These are phyloP conservation scores for Stercorarius parasiticus DNA, from an alignment of 2,113 vertebrate species.

Conservation along the genomic window DNA sequence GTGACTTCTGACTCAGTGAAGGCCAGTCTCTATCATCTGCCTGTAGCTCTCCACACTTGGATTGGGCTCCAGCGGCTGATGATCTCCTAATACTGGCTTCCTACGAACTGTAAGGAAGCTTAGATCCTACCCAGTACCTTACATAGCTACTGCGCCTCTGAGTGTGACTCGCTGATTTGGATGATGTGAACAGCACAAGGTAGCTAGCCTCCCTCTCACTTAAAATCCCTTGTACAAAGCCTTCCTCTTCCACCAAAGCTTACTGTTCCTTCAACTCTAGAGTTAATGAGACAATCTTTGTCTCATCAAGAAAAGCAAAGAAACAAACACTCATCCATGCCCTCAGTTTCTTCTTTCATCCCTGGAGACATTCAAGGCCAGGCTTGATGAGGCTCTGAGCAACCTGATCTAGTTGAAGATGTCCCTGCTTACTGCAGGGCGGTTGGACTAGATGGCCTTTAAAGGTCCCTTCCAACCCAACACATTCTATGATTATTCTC, in stretches of 20 bases:
- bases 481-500: neutral
- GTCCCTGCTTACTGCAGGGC: too few species aligned
- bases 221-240: neutral
- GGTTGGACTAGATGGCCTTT: too few species aligned
- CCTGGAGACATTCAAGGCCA: too few species aligned
- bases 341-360: neutral
- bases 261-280: neutral
- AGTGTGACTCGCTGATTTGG: neutral
- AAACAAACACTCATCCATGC: neutral
- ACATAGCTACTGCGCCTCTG: neutral
- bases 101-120: neutral
- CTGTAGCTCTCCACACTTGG: accelerated
- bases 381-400: too few species aligned
- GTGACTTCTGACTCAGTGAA: accelerated
- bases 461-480: too few species aligned
- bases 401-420: too few species aligned
- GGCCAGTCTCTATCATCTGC: neutral
- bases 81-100: neutral
- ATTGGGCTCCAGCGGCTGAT: neutral
- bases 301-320: neutral
- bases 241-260: neutral
- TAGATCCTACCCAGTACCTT: neutral
- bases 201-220: neutral
- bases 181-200: neutral
- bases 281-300: neutral